Evolutionary conservation across 2,113 vertebrate species (phyloP), one percentile per base, ranked within the genome.

Genomic region (Megaceryle maxima): DNA sequence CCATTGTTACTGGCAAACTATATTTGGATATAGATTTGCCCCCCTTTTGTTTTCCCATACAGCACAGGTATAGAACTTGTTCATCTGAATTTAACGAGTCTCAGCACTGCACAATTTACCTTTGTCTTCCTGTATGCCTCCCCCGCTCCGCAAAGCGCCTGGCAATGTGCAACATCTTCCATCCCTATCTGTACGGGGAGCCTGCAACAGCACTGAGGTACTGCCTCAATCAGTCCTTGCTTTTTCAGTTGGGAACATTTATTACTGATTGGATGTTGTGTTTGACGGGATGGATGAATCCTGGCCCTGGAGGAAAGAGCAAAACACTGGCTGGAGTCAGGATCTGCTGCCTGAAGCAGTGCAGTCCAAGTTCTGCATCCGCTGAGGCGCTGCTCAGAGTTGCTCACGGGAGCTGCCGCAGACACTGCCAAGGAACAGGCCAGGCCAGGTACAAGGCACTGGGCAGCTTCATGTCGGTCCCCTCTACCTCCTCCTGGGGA

Each of bases 381-480:
- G 51, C 67, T 2, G 51, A 14, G 64, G 8, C 4, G 1, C 69
- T 39, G 51, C 60, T 60, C 53, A 3, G 50, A 9, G 5, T 13
- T 4, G 6, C 41, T 4, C 46, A 24, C 1, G 8, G 4, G 1
- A 17, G 57, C 75, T 19, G 64, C 33, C 2, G 12, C 24, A 13
- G 46, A 35, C 50, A 51, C 22, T 10, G 22, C 50, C 50, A 25
- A 51, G 50, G 21, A 51, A 25, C 50, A 35, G 14, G 28, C 53
- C 53, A 56, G 53, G 53, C 25, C 26, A 5, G 51, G 13, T 25
- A 6, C 26, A 9, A 60, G 2, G 44, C 5, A 20, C 19, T 9
- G 2, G 31, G 46, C 46, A 2, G 21, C 0, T 3, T 43, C 26
- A 5, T 2, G 1, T 14, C 46, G 10, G 18, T 19, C 28, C 28